phyloP scores from a whole-genome alignment of 1,140 invertebrate genomes.

The Agrypnia vestita region DNA sequence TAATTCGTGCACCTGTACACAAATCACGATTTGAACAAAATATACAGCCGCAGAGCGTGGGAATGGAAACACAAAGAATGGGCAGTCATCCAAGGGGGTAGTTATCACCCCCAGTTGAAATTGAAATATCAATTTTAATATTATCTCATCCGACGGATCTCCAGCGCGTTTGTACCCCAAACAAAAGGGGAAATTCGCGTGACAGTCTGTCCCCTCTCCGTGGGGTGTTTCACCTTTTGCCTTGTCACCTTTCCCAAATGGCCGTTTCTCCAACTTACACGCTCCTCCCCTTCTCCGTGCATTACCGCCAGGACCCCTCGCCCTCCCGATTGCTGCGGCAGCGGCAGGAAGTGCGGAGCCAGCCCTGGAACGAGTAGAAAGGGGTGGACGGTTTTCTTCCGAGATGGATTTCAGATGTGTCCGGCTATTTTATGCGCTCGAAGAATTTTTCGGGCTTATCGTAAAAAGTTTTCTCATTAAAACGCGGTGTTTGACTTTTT shows the following conservation, averaged over 20 bases:
- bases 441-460: neutral
- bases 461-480: conserved; percentile 1
- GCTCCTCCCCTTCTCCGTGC: neutral
- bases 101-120: conserved; percentile 21
- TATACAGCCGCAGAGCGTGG: neutral
- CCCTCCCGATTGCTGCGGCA: conserved; percentile 19
- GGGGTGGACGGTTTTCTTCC: neutral
- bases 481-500: neutral
- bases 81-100: neutral
- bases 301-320: conserved; percentile 22
- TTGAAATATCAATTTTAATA: conserved; percentile 45
- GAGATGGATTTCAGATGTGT: no score
- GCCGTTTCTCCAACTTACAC: conserved; percentile 43
- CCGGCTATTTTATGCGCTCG: neutral
- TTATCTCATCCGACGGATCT: conserved; percentile 39
- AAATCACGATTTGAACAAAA: no score
- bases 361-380: neutral
- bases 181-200: conserved; percentile 41
- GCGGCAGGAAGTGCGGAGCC: neutral
- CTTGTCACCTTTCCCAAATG: conserved; percentile 44
- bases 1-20: no score
- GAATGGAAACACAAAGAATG: neutral
- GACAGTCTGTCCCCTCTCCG: conserved; percentile 28
- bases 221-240: conserved; percentile 35
- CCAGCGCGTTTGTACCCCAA: conserved; percentile 40